A percentile compares a stretch with the other conserved stretches of the same genome.
These are phyloP conservation scores for Alectoris magna DNA, from an alignment of 2,797 vertebrate genomes.

Conservation along the genomic window DNA sequence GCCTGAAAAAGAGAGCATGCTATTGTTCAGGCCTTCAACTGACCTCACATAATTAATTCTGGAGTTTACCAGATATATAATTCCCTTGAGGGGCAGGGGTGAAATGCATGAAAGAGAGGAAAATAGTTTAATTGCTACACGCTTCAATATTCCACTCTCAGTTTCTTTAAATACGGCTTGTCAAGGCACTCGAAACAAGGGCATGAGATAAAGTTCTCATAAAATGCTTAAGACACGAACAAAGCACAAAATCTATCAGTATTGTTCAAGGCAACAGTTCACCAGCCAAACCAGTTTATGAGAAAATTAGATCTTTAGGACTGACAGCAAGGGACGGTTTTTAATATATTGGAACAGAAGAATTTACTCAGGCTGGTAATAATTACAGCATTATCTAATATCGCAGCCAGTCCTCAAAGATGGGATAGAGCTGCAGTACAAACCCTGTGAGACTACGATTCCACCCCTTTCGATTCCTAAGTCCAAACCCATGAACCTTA, in stretches of 20 bases:
- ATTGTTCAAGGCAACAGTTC: neutral
- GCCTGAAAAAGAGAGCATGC: neutral
- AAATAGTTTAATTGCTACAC: slow-evolving; percentile 24
- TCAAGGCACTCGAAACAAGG: neutral
- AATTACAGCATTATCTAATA: slow-evolving; percentile 26
- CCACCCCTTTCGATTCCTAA: neutral
- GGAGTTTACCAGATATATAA: slow-evolving; percentile 36
- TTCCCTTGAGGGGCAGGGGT: neutral
- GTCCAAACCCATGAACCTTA: neutral
- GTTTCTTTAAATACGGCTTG: slow-evolving; percentile 3
- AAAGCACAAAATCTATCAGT: neutral
- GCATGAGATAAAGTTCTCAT: neutral
- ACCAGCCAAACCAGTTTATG: neutral
- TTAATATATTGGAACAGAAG: neutral
- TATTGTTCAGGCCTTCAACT: slow-evolving; percentile 34
- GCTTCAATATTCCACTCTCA: neutral
- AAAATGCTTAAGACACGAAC: neutral
- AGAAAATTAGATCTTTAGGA: slow-evolving; percentile 18
- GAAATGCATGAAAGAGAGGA: slow-evolving; percentile 27
- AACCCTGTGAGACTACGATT: neutral
- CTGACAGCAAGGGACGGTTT: neutral
- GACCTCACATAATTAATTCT: slow-evolving; percentile 58
- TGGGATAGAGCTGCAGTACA: neutral
- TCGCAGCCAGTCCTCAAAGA: neutral
- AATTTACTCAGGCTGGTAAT: slow-evolving; percentile 3